Conservation (phyloP, 2,113 vertebrate genomes). For the Pyrgilauda ruficollis region DNA sequence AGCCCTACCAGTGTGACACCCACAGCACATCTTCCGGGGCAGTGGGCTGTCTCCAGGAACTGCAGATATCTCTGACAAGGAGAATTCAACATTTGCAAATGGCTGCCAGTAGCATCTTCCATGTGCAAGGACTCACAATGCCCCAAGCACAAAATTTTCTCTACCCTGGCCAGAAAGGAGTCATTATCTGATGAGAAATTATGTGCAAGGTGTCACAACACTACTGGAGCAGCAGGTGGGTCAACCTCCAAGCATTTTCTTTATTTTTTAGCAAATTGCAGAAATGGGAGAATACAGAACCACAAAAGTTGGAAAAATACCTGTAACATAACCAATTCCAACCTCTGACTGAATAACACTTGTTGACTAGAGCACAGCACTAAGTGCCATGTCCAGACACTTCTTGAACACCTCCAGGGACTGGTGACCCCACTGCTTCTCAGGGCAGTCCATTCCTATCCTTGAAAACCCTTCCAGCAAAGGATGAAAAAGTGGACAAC, state of each 20-base stretch:
- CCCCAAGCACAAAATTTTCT: neutral
- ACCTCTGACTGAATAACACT: neutral
- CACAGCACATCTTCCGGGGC: fast-evolving
- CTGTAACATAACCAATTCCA: neutral
- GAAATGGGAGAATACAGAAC: neutral
- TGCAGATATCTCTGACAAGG: neutral
- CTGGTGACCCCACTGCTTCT: neutral
- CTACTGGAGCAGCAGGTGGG: neutral
- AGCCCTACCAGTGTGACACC: neutral
- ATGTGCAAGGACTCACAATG: fast-evolving
- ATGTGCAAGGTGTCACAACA: neutral
- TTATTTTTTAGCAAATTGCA: neutral
- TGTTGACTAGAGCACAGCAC: neutral
- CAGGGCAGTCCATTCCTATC: neutral
- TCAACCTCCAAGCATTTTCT: neutral
- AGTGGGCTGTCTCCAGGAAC: neutral
- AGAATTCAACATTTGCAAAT: neutral
- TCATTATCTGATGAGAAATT: neutral
- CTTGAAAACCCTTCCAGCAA: neutral
- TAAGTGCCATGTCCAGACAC: neutral
- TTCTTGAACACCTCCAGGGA: neutral
- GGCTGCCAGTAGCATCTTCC: neutral
- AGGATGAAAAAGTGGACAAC: neutral
- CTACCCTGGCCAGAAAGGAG: neutral
- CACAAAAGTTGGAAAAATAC: neutral